Evolutionary conservation across 2,888 invertebrate genomes (phyloP), one percentile per base, ranked within the genome.

Genomic region (Tetheella fluctuosa): DNA sequence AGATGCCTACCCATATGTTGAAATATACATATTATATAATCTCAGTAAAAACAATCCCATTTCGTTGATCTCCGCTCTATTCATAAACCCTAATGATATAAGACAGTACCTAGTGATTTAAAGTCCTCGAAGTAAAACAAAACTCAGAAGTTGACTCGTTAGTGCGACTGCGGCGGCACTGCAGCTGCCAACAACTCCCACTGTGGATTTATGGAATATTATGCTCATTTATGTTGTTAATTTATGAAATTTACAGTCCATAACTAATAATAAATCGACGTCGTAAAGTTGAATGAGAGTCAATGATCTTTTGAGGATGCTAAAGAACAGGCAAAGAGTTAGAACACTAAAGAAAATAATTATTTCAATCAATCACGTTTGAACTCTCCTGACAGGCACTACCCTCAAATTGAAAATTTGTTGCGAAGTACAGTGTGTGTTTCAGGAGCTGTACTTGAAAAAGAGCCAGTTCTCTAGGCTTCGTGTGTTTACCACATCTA

Each of bases 111-210:
- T 48, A 48, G 20, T 20, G 17, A 48, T 48, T 48, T 48, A 48
- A 20, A 48, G 48, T 17, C 54, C 25, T 34, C 30, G 17, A 20
- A 64, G 52, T 59, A 59, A 59, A 69, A 65, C 60, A 60, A 71
- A 64, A 61, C 59, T 37, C 48, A 57, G 54, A 72, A 76, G 67
- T 69, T 66, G 60, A 62, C 67, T 72, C 74, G 67, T 75, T 76
- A 74, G 64, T 57, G 59, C 42, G n/a, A 42, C 17, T 42, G 42
- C 42, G 42, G 42, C 42, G 15, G 42, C 17, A 48, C n/a, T 48
- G 48, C 59, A 52, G 55, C 58, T 57, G 63, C 69, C 64, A 63
- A 63, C 55, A 60, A 60, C 63, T 62, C 62, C 62, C 54, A 60
- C 67, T 60, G 64, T 62, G 61, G 61, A 67, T 62, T 69, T 53